Evolutionary conservation across 2,113 vertebrate species (phyloP).

Genomic region (Microtus oregoni): DNA sequence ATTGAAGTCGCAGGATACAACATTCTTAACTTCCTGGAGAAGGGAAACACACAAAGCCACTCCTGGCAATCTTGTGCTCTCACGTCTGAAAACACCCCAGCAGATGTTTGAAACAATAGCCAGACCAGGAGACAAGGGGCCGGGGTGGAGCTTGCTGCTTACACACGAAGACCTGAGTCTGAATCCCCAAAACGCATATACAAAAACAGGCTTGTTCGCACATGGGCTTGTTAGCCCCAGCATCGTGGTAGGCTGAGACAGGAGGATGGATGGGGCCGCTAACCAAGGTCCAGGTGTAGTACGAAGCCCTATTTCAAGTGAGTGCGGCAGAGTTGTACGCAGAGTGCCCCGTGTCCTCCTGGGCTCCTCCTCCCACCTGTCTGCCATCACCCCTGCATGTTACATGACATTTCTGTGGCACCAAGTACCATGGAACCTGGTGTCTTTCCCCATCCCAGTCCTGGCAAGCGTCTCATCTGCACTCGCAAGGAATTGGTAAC

Average conservation of each 20-base stretch:
- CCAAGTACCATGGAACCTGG: not conserved
- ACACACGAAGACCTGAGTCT: not conserved
- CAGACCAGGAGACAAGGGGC: not conserved
- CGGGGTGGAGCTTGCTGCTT: not conserved
- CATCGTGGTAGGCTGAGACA: not conserved
- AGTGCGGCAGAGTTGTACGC: not conserved
- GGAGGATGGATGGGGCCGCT: not conserved
- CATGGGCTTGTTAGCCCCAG: not conserved
- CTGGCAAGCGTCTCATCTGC: not conserved
- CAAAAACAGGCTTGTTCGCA: not conserved
- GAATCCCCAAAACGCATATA: not conserved
- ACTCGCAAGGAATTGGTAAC: not conserved
- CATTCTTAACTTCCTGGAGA: not conserved
- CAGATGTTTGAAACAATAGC: not conserved
- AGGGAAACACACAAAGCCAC: not conserved
- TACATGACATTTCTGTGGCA: not conserved
- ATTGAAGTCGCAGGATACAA: not conserved
- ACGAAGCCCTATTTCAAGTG: no score
- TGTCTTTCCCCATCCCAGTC: not conserved
- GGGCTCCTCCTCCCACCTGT: not conserved
- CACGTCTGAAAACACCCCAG: not conserved
- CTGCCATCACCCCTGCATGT: not conserved
- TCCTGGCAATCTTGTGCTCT: no score
- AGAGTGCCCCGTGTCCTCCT: not conserved
- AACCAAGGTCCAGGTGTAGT: not conserved